Base-by-base conservation (phyloP, 2,113 vertebrate genomes). In the Tichodroma muraria region DNA sequence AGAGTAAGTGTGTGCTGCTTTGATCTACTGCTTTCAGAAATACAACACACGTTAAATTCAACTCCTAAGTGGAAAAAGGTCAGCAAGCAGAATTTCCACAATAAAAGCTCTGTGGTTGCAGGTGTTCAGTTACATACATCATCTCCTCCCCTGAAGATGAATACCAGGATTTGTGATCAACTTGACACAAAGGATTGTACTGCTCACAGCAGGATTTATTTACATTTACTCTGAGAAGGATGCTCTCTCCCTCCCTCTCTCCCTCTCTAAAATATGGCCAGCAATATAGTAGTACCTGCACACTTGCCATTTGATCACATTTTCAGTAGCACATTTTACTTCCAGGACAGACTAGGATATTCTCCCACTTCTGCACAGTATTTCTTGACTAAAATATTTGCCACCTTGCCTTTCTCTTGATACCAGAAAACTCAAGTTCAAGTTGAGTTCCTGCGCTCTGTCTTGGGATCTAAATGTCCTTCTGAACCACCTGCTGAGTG, bases 181-280 rank as follows among this genome's bases (percentile, higher is more conserved):
- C 98, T 98, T 98, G 98, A 98, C 98, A 98, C 96, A 97, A 93
- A 97, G 97, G 98, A 98, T 97, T 98, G 98, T 98, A 98, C 97
- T 97, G 95, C 96, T 96, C 98, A 96, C 98, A 98, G 98, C 98
- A 97, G 98, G 98, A 96, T 97, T 93, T 97, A 95, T 97, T 97
- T 97, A 96, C 98, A 98, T 98, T 98, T 97, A 96, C 96, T 97
- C 98, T 97, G 97, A 98, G 97, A 98, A 98, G 96, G 52, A 98
- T 94, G 77, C 96, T 98, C 97, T 97, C 97, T 98, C 97, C 57
- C 97, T 98, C 97, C 96, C 45, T 84, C 96, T 97, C 97, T 97
- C 54, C n/a, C 4, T 37, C 40, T 86, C 98, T 89, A 90, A 81
- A 94, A 83, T 76, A 70, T 10, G 52, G 31, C 80, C 82, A 96